These are phyloP conservation scores for Artibeus lituratus DNA, from an alignment of 2,797 vertebrate genomes.

Conservation along the genomic window DNA sequence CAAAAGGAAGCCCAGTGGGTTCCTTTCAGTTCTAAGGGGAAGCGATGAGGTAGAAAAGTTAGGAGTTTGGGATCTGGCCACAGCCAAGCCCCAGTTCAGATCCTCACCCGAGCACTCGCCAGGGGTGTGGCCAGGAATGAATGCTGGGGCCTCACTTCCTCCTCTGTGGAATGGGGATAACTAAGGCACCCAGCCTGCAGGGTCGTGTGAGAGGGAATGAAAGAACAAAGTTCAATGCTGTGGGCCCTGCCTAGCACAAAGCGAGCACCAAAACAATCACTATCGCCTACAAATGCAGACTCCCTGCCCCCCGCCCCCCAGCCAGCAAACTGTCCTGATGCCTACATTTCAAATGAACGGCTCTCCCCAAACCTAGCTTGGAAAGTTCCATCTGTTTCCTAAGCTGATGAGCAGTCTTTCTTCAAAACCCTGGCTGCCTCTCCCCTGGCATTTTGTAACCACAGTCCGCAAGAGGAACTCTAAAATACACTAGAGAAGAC, in stretches of 20 bases:
- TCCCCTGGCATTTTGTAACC: not conserved
- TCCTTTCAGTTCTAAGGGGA: not conserved
- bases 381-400: slow-evolving; percentile 26
- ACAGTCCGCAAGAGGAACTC: slow-evolving; percentile 26
- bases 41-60: not conserved
- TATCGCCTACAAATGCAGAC: not conserved
- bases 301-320: not conserved
- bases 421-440: not conserved
- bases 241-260: not conserved
- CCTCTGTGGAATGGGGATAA: not conserved
- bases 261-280: not conserved
- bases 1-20: not conserved
- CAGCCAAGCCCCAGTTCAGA: not conserved
- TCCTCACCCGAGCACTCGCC: not conserved
- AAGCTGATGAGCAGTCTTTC: not conserved
- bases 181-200: no score
- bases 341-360: not conserved
- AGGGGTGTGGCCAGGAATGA: not conserved
- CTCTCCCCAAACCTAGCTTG: not conserved
- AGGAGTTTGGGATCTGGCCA: not conserved
- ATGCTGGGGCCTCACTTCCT: not conserved
- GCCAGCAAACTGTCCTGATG: not conserved
- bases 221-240: not conserved
- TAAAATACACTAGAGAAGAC: not conserved
- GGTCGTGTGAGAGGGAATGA: not conserved